These are phyloP conservation scores for Dryoscopus gambensis DNA, from an alignment of 2,113 vertebrate species.

Conservation along the genomic window DNA sequence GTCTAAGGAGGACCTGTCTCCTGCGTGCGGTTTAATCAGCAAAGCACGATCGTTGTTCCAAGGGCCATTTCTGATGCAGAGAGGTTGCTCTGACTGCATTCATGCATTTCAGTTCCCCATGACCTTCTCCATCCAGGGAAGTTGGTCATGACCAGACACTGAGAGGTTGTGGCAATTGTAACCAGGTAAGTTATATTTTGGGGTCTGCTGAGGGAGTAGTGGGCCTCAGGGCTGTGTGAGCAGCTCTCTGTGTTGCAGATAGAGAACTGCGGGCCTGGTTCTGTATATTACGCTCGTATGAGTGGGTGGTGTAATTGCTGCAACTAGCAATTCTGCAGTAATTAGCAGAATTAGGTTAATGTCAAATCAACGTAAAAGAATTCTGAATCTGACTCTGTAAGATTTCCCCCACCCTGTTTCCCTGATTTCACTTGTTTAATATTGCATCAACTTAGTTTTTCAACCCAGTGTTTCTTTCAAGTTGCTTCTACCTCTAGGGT, in stretches of 20 bases:
- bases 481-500: constrained; percentile 44
- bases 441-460: constrained; percentile 52
- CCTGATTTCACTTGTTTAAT: constrained; percentile 49
- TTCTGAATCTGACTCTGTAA: neutral
- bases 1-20: neutral
- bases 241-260: neutral
- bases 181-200: neutral
- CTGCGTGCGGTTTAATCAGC: neutral
- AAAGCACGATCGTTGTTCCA: neutral
- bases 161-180: neutral
- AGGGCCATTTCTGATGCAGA: neutral
- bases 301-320: neutral
- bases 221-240: neutral
- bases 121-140: neutral
- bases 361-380: neutral
- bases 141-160: neutral
- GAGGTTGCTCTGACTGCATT: neutral
- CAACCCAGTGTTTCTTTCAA: constrained; percentile 43
- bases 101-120: neutral
- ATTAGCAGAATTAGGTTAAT: neutral
- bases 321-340: neutral
- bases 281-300: accelerated
- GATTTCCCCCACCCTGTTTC: accelerated
- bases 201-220: accelerated
- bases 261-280: neutral